Evolutionary conservation across 2,888 invertebrate species (phyloP), one percentile per base, ranked within the genome.

Genomic region (Tethea ocularis): DNA sequence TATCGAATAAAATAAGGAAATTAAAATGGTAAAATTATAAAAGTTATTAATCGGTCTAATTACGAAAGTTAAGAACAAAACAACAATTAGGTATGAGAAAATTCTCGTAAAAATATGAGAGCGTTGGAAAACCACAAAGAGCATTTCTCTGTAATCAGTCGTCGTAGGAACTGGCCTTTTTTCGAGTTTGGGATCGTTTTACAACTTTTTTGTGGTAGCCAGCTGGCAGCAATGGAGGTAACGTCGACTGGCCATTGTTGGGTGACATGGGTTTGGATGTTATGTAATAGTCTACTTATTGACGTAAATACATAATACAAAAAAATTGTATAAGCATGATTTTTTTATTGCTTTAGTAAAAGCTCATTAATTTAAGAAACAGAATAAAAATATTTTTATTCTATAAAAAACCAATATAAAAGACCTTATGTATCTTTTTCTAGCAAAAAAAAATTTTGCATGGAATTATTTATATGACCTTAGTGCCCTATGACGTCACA

Each of bases 91-190:
- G 33, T 33, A 33, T 24, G 59, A 61, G 58, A 60, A 59, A 63
- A 66, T 66, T 53, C 64, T 56, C 33, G 51, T 52, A 59, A 56
- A 67, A 65, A 64, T 66, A 60, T 62, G 56, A 63, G 67, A 57
- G 63, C 60, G 61, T 57, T 64, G 63, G 61, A 65, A 69, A 78
- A 72, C 75, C 80, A 62, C 77, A 77, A 78, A 83, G 66, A 83
- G 79, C 82, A 68, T 83, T 84, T 83, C 75, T 71, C 68, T 83
- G 83, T 83, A 72, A 72, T 66, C 66, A 61, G 64, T 13, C 33
- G 61, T 63, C 60, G 66, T 64, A 61, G 17, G 3, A n/a, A n/a
- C 46, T 60, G 72, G 71, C 74, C 77, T 77, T 74, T 83, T 80
- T 74, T 62, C 60, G 72, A 72, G 73, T 73, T 71, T 67, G 57